Conservation (phyloP, 2,113 vertebrate species). For the Dromas ardeola region DNA sequence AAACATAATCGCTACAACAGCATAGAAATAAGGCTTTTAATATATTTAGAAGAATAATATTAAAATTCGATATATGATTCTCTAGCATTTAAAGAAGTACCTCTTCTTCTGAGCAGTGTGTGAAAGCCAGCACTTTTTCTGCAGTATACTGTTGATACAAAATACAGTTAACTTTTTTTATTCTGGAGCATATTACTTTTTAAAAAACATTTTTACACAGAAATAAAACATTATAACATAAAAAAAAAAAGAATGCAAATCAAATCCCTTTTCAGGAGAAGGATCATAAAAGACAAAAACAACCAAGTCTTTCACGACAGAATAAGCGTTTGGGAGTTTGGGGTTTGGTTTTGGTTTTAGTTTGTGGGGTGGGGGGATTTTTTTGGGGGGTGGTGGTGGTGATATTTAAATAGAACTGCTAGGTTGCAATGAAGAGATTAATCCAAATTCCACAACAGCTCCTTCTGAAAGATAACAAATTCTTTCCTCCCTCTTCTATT, state of each 20-base stretch:
- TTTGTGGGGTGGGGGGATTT: neutral
- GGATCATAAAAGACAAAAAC: neutral
- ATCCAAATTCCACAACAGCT: neutral
- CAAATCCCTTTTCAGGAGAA: neutral
- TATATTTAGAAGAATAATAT: neutral
- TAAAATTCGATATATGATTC: neutral
- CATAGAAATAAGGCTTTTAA: neutral
- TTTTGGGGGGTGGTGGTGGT: accelerated
- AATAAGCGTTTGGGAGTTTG: neutral
- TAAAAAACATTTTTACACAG: neutral
- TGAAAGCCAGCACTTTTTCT: neutral
- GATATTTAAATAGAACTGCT: neutral
- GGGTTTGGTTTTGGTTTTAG: neutral
- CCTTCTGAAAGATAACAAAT: neutral
- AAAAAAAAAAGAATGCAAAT: neutral
- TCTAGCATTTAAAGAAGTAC: neutral
- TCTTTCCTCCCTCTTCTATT: neutral
- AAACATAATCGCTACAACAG: neutral
- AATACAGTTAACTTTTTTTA: neutral
- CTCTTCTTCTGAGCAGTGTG: neutral
- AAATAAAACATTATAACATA: neutral
- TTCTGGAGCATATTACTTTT: neutral
- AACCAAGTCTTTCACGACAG: neutral
- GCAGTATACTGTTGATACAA: neutral
- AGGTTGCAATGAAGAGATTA: neutral